Conservation (phyloP, 2,113 vertebrate species). For the Raja brachyura region DNA sequence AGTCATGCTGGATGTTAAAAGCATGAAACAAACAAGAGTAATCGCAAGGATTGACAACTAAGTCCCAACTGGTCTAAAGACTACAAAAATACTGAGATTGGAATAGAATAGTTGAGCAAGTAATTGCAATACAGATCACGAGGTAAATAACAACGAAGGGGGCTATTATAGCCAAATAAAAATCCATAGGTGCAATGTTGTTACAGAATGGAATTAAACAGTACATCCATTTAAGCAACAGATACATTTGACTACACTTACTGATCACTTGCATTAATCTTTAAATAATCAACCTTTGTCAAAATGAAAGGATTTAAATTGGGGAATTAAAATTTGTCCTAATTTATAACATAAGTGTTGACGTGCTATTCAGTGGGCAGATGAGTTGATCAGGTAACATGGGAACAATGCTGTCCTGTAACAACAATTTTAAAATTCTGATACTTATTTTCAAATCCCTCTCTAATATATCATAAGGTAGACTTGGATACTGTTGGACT, state of each 20-base stretch:
- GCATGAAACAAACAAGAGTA: background rate
- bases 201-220: background rate
- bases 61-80: background rate
- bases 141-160: background rate
- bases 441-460: background rate
- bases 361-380: background rate
- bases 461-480: background rate
- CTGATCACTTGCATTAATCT: background rate
- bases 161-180: background rate
- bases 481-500: no score
- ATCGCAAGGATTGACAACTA: background rate
- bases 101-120: background rate
- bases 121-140: background rate
- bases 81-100: background rate
- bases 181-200: background rate
- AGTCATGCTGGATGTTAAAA: background rate
- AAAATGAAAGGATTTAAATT: background rate
- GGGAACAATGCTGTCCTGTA: background rate
- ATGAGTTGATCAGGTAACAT: background rate
- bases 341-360: background rate
- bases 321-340: background rate
- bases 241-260: background rate
- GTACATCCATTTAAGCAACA: background rate
- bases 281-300: background rate
- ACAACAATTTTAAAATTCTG: background rate